Conservation (phyloP, 2,888 invertebrate species). For the Pogonocherus hispidulus region DNA sequence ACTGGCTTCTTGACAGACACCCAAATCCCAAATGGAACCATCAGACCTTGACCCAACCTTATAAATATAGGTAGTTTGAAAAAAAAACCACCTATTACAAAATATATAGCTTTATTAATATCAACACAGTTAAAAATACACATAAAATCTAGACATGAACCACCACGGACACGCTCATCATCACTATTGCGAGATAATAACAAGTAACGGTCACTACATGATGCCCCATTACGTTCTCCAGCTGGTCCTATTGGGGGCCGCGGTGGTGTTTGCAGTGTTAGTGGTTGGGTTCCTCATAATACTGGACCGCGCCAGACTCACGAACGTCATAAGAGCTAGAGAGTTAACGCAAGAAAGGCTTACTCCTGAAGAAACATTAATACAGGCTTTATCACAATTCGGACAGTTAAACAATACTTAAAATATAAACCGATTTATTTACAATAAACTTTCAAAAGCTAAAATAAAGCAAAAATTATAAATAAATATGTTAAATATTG, state of each 20-base stretch:
- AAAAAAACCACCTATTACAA: constrained; percentile 5
- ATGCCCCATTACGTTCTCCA: constrained; percentile 52
- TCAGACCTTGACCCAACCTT: constrained; percentile 28
- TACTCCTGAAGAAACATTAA: constrained; percentile 34
- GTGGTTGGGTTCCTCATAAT: constrained; percentile 57
- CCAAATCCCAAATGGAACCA: constrained; percentile 4
- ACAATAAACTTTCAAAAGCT: constrained; percentile 40
- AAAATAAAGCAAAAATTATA: constrained; percentile 38
- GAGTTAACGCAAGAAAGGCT: constrained; percentile 7
- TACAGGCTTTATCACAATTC: constrained; percentile 38
- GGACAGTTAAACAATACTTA: constrained; percentile 31
- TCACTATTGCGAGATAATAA: constrained; percentile 51
- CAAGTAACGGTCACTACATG: constrained; percentile 43
- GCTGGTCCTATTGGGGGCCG: constrained; percentile 51
- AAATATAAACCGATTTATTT: constrained; percentile 35
- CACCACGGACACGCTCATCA: constrained; percentile 35
- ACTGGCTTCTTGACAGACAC: constrained; percentile 29
- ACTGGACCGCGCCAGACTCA: constrained; percentile 53
- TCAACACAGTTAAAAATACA: not conserved
- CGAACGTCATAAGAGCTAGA: constrained; percentile 56
- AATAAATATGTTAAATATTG: constrained; percentile 39
- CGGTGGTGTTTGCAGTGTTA: constrained; percentile 54
- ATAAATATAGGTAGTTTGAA: constrained; percentile 25
- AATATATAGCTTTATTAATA: not conserved
- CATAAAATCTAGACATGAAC: not conserved